A percentile compares a stretch with the other conserved stretches of the same genome.
Conservation (phyloP, 1,140 invertebrate genomes). For the Penaeus indicus region DNA sequence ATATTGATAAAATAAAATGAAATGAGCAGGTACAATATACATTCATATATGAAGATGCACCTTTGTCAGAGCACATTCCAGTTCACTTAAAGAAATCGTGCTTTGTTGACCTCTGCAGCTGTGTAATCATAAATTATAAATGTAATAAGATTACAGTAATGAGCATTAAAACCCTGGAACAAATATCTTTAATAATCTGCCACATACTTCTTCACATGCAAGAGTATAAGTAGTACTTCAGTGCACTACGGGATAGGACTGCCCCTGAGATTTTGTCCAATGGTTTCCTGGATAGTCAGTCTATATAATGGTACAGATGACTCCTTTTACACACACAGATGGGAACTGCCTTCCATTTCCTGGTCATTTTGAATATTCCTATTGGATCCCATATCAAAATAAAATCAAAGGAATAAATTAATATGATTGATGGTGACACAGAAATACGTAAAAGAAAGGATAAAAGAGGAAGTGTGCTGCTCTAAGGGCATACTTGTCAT, state of each 20-base stretch:
- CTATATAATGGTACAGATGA: too few relatives aligned
- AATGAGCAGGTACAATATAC: constrained; percentile 16
- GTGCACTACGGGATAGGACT: too few relatives aligned
- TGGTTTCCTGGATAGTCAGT: too few relatives aligned
- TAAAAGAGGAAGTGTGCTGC: constrained; percentile 32
- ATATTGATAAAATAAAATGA: too few relatives aligned
- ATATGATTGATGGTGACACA: background rate
- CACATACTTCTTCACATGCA: background rate
- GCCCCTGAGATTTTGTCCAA: too few relatives aligned
- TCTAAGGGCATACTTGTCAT: constrained; percentile 31
- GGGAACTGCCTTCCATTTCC: too few relatives aligned
- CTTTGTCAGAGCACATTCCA: constrained; percentile 28
- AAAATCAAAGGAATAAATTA: constrained; percentile 25
- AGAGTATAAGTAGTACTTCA: background rate
- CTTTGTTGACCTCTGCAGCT: constrained; percentile 18
- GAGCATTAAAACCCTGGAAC: constrained; percentile 42
- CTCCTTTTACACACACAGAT: too few relatives aligned
- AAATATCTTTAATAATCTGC: constrained; percentile 2
- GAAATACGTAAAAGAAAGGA: constrained; percentile 3
- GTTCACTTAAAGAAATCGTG: constrained; percentile 19
- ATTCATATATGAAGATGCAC: constrained; percentile 11
- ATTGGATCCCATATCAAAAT: background rate
- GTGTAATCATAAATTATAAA: constrained; percentile 26
- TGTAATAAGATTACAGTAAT: constrained; percentile 24
- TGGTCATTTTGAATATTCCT: too few relatives aligned